Base-by-base conservation (phyloP, 2,888 invertebrate species). In the Dasypogon diadema region DNA sequence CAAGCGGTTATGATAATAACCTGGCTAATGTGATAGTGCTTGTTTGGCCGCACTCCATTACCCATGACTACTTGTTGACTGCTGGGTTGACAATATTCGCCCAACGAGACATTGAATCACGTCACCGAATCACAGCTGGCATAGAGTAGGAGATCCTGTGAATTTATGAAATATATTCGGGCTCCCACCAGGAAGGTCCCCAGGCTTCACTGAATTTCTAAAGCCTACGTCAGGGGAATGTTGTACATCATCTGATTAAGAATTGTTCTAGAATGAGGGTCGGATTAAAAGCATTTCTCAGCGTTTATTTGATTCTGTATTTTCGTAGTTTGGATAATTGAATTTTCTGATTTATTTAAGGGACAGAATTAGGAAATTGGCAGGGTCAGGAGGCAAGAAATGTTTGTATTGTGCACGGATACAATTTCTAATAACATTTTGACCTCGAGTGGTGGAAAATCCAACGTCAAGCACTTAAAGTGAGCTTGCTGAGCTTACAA, bases 341-440 rank as follows among this genome's bases (percentile, higher is more conserved):
- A 60, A 60, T 60, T 60, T 60, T 60, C 37, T 60, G 60, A 60
- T 60, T 60, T 37, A 60, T 60, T 60, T 60, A 37, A 3, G 30
- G 12, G 3, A n/a, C n/a, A 18, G 37, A 12, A 42, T 12, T 12
- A 6, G 10, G 2, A 12, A 12, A 42, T 42, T 42, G 34, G 6
- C 10, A 30, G 5, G 5, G 34, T 10, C 12, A 6, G 8, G 42
- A 3, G 3, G 12, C 8, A 12, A 12, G 12, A 42, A 12, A n/a
- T 42, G 8, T 42, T 6, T 42, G 42, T 42, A 30, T 42, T 12
- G n/a, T 12, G 42, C 42, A 12, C n/a, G 8, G 10, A n/a, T 12
- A 42, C n/a, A 42, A 42, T 12, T 42, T 42, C 42, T 42, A 2
- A 42, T 6, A 12, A n/a, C 6, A 42, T 12, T 12, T 42, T 42